Conservation (phyloP, 2,888 invertebrate genomes). For the Malacosoma neustria region DNA sequence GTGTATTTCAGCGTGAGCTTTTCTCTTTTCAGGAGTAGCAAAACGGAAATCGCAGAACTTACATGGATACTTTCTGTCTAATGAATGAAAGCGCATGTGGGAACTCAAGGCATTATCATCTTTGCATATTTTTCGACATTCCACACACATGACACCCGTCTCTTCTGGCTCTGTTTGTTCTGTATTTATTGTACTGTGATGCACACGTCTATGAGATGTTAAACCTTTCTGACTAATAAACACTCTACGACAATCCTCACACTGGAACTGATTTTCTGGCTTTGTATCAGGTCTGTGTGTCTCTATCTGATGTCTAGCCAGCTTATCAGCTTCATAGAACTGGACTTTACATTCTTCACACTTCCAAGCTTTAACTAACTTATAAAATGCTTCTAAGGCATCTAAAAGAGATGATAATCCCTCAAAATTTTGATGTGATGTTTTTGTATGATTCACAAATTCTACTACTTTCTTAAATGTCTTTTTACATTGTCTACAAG, state of each 20-base stretch:
- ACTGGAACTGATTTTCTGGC: slow-evolving; percentile 48
- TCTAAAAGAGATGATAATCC: slow-evolving; percentile 54
- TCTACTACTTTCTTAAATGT: slow-evolving; percentile 53
- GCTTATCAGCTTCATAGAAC: slow-evolving; percentile 57
- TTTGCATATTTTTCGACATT: slow-evolving; percentile 59
- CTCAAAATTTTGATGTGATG: slow-evolving; percentile 49
- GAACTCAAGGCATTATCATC: slow-evolving; percentile 50
- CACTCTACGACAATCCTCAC: slow-evolving; percentile 53
- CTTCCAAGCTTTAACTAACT: slow-evolving; percentile 61
- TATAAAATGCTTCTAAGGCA: slow-evolving; percentile 57
- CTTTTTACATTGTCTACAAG: slow-evolving; percentile 46
- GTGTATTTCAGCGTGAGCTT: slow-evolving; percentile 51
- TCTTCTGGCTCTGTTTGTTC: slow-evolving; percentile 38
- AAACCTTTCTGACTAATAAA: slow-evolving; percentile 55
- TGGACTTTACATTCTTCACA: slow-evolving; percentile 61
- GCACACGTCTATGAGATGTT: slow-evolving; percentile 52
- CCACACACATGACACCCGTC: slow-evolving; percentile 52
- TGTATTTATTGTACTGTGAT: slow-evolving; percentile 37
- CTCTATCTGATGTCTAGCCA: slow-evolving; percentile 55
- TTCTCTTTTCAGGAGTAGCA: slow-evolving; percentile 53
- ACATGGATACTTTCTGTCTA: slow-evolving; percentile 55
- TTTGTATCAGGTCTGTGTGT: slow-evolving; percentile 50
- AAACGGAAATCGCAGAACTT: slow-evolving; percentile 65
- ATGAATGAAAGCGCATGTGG: slow-evolving; percentile 58
- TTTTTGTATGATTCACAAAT: slow-evolving; percentile 54